Evolutionary conservation across 1,140 invertebrate species (phyloP).

Genomic region (Danaus plexippus): DNA sequence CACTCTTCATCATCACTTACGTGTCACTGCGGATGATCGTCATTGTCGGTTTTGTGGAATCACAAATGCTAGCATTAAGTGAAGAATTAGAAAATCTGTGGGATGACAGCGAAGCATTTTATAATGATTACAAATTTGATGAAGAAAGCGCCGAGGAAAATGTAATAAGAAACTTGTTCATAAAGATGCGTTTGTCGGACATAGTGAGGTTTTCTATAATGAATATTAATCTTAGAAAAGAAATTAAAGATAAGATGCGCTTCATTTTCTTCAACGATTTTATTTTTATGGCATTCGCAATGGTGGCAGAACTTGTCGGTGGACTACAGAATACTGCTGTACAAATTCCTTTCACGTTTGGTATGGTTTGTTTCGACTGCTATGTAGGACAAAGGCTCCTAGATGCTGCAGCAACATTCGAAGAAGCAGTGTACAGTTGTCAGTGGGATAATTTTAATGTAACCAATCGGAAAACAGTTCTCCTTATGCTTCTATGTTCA

Average conservation of each 20-base stretch:
- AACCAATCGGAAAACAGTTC: constrained; percentile 31
- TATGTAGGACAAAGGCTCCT: constrained; percentile 40
- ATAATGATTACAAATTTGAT: constrained; percentile 4
- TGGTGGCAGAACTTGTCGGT: constrained; percentile 40
- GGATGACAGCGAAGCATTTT: constrained; percentile 20
- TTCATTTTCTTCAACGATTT: constrained; percentile 30
- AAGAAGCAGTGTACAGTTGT: constrained; percentile 31
- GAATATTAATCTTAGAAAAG: constrained; percentile 24
- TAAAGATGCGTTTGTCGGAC: constrained; percentile 19
- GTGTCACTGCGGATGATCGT: constrained; percentile 11
- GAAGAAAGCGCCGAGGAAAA: constrained; percentile 1
- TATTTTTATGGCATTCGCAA: constrained; percentile 18
- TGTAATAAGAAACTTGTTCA: constrained; percentile 23
- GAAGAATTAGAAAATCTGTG: constrained; percentile 33
- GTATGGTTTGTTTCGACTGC: constrained; percentile 37
- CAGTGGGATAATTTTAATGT: constrained; percentile 43
- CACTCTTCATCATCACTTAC: too few species aligned
- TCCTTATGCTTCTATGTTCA: constrained; percentile 34
- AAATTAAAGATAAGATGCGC: constrained; percentile 22
- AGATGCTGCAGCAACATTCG: constrained; percentile 32
- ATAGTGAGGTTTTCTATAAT: constrained; percentile 28
- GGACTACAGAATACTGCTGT: constrained; percentile 40
- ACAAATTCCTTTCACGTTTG: constrained; percentile 35
- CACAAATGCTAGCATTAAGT: constrained; percentile 31
- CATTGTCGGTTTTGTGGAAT: constrained; percentile 32